Evolutionary conservation across 2,797 vertebrate species (phyloP), one percentile per base, ranked within the genome.

Genomic region (Trachops cirrhosus): DNA sequence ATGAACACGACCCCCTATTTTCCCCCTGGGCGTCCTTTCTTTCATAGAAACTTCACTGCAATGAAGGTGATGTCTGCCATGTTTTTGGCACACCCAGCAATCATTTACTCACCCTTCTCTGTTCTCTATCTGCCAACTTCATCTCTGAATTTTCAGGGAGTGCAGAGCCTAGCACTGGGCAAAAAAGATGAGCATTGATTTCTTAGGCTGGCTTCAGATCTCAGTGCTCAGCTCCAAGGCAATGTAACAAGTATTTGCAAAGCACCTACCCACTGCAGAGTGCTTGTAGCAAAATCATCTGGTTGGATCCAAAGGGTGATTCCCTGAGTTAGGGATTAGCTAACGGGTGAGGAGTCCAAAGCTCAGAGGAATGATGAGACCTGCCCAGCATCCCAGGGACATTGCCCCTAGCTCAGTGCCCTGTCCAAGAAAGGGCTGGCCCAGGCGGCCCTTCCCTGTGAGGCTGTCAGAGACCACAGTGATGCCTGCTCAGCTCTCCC

Each of bases 21-120:
- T 24, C 29, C 3, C 29, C 0, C 2, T 37, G 5, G 15, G 24
- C 21, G 10, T 24, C 74, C 57, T 10, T 32, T 26, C 34, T 21
- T 44, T 41, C n/a, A 0, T 0, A 44, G 3, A 34, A 3, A 11
- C n/a, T 1, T 7, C 77, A 44, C 48, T 12, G 4, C 12, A 29
- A 48, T 44, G 15, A 37, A 48, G 59, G 44, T 67, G 80, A 26
- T 67, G 59, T 26, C 44, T 2, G 8, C 41, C 32, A 59, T 10
- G 18, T n/a, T 21, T 62, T 32, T 41, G 8, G 15, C 0, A 16
- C 41, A 24, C 29, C 19, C 2, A 10, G 9, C 71, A 6, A 32
- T 37, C 70, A 2, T 21, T 10, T 15, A 41, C n/a, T 44, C 59
- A 39, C 91, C 48, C 4, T 6, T 32, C 15, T 62, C 77, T 54